Base-by-base conservation (phyloP, 2,113 vertebrate genomes). In the Forbesichthys agassizii region DNA sequence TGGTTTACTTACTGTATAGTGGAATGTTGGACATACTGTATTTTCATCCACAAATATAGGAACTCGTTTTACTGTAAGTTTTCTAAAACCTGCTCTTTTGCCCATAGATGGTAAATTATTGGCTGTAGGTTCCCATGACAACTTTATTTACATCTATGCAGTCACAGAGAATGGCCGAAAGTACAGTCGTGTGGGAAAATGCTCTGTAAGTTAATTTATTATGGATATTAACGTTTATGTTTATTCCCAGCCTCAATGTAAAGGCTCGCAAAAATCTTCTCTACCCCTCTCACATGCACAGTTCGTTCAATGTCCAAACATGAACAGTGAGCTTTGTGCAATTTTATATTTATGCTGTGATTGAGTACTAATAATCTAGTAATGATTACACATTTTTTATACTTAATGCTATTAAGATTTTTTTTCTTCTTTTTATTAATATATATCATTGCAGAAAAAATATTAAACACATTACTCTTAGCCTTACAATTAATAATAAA, bases 121-220 rank as follows among this genome's bases (percentile, higher is more conserved):
- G 80, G 94, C 94, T 0, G 87, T 95, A 2, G 90, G 88, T 10
- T 97, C 96, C 72, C 94, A 97, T 55, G 96, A 97, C 85, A 97
- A 97, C 92, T 94, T 96, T 88, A 92, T 96, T 89, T 97, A 96
- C 92, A 91, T 96, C 86, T 96, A 96, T 58, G 88, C 90, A 7
- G 94, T 94, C 67, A 91, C 88, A 0, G 94, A 95, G 61, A 89
- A 83, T 1, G 94, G 94, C 55, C 86, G 88, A n/a, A 94, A 93
- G 73, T 94, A 94, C 81, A 91, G 84, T 68, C 92, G 94, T 0
- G 83, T 89, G 18, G 93, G 94, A 60, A 94, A 93, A 86, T 95
- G 94, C 83, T 90, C 89, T 20, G 94, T 95, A 1, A 87, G 93
- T 83, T 14, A 7, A 66, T 4, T 9, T 47, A 13, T 16, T 16